These are phyloP conservation scores for Diphyllodes magnificus DNA, from an alignment of 2,113 vertebrate genomes.

Conservation along the genomic window DNA sequence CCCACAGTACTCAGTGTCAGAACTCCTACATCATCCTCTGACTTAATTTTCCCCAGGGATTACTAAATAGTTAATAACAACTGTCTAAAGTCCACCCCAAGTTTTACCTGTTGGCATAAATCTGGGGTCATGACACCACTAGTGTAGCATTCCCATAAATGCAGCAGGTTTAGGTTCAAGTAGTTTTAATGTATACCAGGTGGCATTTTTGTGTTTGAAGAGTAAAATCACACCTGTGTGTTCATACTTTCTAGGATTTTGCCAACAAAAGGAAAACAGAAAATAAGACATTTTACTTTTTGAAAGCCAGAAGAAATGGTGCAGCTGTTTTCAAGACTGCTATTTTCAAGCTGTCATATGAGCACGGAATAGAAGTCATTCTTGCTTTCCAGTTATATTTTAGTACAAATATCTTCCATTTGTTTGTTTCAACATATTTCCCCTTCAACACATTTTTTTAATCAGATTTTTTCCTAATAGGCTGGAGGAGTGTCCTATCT, in stretches of 20 bases:
- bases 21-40: slow-evolving; percentile 7
- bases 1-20: neutral
- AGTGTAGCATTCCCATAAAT: neutral
- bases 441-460: neutral
- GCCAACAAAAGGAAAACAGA: slow-evolving; percentile 6
- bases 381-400: neutral
- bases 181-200: neutral
- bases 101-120: slow-evolving; percentile 19
- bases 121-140: neutral
- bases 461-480: neutral
- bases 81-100: neutral
- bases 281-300: neutral
- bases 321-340: neutral
- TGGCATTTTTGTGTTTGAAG: slow-evolving; percentile 15
- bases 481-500: neutral
- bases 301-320: neutral
- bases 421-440: slow-evolving; percentile 11
- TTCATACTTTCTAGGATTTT: slow-evolving; percentile 21
- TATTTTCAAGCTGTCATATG: neutral
- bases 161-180: neutral
- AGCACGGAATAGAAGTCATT: neutral
- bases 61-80: slow-evolving; percentile 27
- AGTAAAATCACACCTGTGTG: slow-evolving; percentile 23
- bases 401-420: slow-evolving; percentile 16
- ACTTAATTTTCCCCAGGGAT: slow-evolving; percentile 17